Percentiles rank a stretch among this genome's conserved stretches.
Evolutionary conservation across 1,140 invertebrate genomes (phyloP).

Genomic region (Thereuonema tuberculata): DNA sequence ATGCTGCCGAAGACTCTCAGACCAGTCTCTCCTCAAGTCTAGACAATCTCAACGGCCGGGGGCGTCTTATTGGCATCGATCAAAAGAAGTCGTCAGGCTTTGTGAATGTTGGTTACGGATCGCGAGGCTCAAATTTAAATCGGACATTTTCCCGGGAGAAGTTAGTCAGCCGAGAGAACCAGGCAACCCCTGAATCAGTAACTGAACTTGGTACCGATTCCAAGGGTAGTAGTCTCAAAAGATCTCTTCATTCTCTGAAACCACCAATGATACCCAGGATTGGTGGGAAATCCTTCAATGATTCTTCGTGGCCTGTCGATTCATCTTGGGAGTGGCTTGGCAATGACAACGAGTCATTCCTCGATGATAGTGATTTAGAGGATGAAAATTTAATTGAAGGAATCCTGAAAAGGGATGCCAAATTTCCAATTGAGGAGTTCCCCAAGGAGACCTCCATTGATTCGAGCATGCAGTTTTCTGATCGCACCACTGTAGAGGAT

Average conservation of each 20-base stretch:
- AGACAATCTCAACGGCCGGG: conserved; percentile 15
- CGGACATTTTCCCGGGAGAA: conserved; percentile 49
- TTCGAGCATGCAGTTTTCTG: conserved; percentile 1
- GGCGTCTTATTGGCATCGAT: background rate
- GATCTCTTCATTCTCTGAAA: background rate
- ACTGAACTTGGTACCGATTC: too few relatives aligned
- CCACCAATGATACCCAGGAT: background rate
- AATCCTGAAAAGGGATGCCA: conserved; percentile 14
- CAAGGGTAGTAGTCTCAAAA: background rate
- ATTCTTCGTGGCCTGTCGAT: conserved; percentile 64
- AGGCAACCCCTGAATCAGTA: background rate
- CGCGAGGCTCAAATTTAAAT: conserved; percentile 13
- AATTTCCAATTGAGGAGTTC: conserved; percentile 8
- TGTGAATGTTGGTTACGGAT: background rate
- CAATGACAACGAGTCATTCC: conserved; percentile 1
- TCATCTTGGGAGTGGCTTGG: conserved; percentile 77
- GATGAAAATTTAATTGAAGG: conserved; percentile 29
- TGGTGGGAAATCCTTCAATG: conserved; percentile 24
- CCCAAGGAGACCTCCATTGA: conserved; percentile 18
- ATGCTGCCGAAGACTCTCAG: background rate
- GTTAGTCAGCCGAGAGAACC: background rate
- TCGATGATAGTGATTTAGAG: background rate
- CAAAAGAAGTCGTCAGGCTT: background rate
- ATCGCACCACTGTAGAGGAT: conserved; percentile 31
- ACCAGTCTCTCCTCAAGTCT: conserved; percentile 16